Evolutionary conservation across 2,888 invertebrate genomes (phyloP).

Genomic region (Gandaritis pyraliata): DNA sequence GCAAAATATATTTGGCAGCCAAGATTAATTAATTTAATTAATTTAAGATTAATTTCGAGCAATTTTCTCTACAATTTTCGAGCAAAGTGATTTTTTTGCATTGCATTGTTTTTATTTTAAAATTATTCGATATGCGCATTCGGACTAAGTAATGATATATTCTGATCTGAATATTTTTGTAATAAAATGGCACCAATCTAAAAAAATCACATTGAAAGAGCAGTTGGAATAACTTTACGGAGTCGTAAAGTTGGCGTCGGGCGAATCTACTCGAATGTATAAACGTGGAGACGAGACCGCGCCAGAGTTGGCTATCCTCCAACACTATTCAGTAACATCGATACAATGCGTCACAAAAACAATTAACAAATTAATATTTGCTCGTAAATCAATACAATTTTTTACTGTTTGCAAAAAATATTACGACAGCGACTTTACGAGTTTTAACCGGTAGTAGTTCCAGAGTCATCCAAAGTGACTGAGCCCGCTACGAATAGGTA

Average conservation of each 20-base stretch:
- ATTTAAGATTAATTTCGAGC: no score
- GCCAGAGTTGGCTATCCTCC: slow-evolving; percentile 64
- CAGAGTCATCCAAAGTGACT: no score
- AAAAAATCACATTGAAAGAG: slow-evolving; percentile 61
- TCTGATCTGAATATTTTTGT: slow-evolving; percentile 54
- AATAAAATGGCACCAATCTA: slow-evolving; percentile 61
- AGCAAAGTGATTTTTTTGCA: slow-evolving; percentile 9
- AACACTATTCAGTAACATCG: slow-evolving; percentile 56
- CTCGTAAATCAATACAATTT: slow-evolving; percentile 31
- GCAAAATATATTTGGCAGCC: slow-evolving; percentile 24
- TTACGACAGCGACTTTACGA: not conserved
- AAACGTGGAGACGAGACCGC: slow-evolving; percentile 56
- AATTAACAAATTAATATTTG: slow-evolving; percentile 54
- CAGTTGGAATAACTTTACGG: slow-evolving; percentile 67
- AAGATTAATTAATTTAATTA: not conserved
- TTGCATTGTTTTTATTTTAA: slow-evolving; percentile 42
- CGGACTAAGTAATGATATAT: slow-evolving; percentile 45
- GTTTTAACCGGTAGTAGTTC: no score
- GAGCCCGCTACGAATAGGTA: no score
- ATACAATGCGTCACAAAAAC: slow-evolving; percentile 48
- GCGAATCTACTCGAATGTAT: slow-evolving; percentile 51
- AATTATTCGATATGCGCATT: slow-evolving; percentile 45
- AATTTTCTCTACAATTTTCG: not conserved
- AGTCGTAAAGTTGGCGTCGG: slow-evolving; percentile 68
- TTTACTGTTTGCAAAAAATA: not conserved